Evolutionary conservation across 2,797 vertebrate species (phyloP).

Genomic region (Gallinago stenura): DNA sequence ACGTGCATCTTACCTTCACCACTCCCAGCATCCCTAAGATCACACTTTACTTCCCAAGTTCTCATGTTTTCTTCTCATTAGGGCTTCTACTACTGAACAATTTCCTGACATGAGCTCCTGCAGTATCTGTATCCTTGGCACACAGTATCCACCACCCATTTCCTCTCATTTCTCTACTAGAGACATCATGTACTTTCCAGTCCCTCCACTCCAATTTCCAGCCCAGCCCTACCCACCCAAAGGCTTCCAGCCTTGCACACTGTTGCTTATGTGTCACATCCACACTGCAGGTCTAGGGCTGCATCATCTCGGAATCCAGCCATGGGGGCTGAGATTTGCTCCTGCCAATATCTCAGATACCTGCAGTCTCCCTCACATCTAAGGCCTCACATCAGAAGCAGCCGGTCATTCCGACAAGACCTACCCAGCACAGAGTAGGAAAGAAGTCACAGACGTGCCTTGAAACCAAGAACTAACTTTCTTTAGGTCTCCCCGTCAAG

Average conservation of each 20-base stretch:
- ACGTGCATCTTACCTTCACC: not conserved
- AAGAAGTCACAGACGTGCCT: not conserved
- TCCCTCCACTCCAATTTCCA: not conserved
- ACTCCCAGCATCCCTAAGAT: not conserved
- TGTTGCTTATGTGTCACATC: not conserved
- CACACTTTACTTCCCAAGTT: not conserved
- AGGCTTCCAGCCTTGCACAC: not conserved
- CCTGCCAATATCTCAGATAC: not conserved
- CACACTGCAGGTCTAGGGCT: not conserved
- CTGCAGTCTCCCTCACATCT: not conserved
- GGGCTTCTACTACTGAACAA: not conserved
- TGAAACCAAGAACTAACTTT: not conserved
- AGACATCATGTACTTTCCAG: not conserved
- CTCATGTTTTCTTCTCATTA: not conserved
- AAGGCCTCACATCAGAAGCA: not conserved
- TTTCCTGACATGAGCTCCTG: not conserved
- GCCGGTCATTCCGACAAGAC: not conserved
- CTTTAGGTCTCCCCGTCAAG: not conserved
- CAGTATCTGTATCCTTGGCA: not conserved
- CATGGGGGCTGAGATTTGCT: not conserved
- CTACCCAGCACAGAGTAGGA: not conserved
- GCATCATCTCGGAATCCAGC: not conserved
- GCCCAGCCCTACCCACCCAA: not conserved
- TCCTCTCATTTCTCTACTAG: not conserved
- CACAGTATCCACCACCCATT: not conserved